Conservation (phyloP, 2,797 vertebrate genomes). For the Iguana delicatissima region DNA sequence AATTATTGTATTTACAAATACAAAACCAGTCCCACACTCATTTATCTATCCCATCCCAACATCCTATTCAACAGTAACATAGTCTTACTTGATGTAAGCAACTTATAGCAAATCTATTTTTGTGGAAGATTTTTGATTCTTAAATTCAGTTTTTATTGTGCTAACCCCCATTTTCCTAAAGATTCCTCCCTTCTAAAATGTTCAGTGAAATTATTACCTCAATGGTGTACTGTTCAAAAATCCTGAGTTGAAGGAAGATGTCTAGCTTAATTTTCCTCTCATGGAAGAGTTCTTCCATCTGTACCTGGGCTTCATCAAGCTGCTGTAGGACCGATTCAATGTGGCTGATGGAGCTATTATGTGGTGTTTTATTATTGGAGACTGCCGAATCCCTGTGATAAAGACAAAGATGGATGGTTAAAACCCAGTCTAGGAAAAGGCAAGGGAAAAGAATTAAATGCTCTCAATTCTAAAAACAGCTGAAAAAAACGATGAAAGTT, state of each 20-base stretch:
- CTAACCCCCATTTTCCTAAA: background rate
- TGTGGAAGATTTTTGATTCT: background rate
- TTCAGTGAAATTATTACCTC: slow-evolving; percentile 76
- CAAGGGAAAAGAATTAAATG: slow-evolving; percentile 36
- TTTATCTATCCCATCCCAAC: too few species aligned
- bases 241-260: slow-evolving; percentile 95
- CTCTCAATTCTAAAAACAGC: background rate
- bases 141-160: background rate
- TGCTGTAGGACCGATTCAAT: slow-evolving; percentile 96
- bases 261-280: slow-evolving; percentile 96
- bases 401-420: slow-evolving; percentile 49
- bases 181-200: background rate
- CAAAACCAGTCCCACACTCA: too few species aligned
- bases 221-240: slow-evolving; percentile 94
- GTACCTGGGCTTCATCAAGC: slow-evolving; percentile 94
- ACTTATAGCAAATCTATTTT: too few species aligned
- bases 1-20: too few species aligned
- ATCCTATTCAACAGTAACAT: too few species aligned
- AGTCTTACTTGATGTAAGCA: too few species aligned
- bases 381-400: slow-evolving; percentile 86
- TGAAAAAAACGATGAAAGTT: slow-evolving; percentile 43
- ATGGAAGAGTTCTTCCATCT: slow-evolving; percentile 98
- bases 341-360: slow-evolving; percentile 96
- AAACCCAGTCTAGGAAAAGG: slow-evolving; percentile 42
- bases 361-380: slow-evolving; percentile 90